These are phyloP conservation scores for Drosophila kanapiae DNA, from an alignment of 1,140 invertebrate genomes.

Conservation along the genomic window DNA sequence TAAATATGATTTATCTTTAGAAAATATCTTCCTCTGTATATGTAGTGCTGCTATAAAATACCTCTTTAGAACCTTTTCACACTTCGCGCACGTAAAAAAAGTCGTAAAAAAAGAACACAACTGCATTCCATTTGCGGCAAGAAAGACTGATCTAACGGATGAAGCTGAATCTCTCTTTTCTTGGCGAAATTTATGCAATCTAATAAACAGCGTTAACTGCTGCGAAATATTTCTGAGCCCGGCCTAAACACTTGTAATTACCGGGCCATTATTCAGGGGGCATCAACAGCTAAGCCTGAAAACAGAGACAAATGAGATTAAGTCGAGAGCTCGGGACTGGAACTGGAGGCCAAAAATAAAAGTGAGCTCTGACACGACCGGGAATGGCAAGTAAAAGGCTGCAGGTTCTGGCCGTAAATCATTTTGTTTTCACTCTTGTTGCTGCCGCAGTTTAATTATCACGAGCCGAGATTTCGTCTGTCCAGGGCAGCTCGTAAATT, in stretches of 20 bases:
- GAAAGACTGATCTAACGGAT: slow-evolving; percentile 21
- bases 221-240: not conserved
- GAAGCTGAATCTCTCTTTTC: not conserved
- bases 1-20: slow-evolving; percentile 18
- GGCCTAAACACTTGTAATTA: slow-evolving; percentile 47
- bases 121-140: slow-evolving; percentile 5
- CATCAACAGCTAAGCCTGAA: slow-evolving; percentile 7
- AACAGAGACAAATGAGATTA: slow-evolving; percentile 52
- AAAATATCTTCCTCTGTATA: not conserved
- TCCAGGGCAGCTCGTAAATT: slow-evolving; percentile 68
- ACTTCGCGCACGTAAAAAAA: slow-evolving; percentile 2
- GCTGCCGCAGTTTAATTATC: slow-evolving; percentile 77
- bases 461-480: slow-evolving; percentile 68
- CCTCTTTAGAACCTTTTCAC: slow-evolving; percentile 28
- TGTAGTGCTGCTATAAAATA: not conserved
- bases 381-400: slow-evolving; percentile 20
- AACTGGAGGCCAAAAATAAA: slow-evolving; percentile 38
- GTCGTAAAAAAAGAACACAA: slow-evolving; percentile 23
- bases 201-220: slow-evolving; percentile 26
- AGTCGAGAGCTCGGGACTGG: not conserved
- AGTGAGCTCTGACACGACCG: slow-evolving; percentile 41
- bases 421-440: slow-evolving; percentile 72
- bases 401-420: slow-evolving; percentile 60
- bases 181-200: slow-evolving; percentile 18
- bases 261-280: slow-evolving; percentile 31